Evolutionary conservation across 2,113 vertebrate genomes (phyloP).

Genomic region (Albula goreensis): DNA sequence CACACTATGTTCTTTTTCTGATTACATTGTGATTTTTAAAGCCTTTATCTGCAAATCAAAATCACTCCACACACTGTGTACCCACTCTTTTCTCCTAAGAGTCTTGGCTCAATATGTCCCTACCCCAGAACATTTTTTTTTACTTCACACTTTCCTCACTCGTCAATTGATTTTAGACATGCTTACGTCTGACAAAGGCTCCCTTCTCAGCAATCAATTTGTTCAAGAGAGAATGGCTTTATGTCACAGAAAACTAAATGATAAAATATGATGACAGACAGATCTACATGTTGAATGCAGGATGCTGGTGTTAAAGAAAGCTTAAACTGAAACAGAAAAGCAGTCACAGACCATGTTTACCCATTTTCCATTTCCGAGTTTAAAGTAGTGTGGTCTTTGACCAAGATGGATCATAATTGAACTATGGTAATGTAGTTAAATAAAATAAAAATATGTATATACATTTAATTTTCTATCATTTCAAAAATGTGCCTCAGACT

Average conservation of each 20-base stretch:
- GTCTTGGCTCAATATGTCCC: not conserved
- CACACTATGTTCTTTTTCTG: too few relatives aligned
- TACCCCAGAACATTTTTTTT: not conserved
- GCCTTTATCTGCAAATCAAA: not conserved
- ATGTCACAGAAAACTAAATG: slow-evolving; percentile 21
- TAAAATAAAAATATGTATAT: too few relatives aligned
- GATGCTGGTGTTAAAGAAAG: not conserved
- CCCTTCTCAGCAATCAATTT: slow-evolving; percentile 4
- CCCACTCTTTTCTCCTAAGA: not conserved
- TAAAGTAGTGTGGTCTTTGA: not conserved
- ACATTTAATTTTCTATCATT: too few relatives aligned
- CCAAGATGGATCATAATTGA: not conserved
- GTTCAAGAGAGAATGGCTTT: slow-evolving; percentile 13
- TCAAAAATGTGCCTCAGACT: too few relatives aligned
- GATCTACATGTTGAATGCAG: not conserved
- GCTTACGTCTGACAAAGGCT: not conserved
- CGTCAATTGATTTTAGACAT: not conserved
- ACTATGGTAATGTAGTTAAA: too few relatives aligned
- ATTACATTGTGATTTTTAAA: not conserved
- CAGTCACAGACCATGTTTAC: not conserved
- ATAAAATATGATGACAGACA: not conserved
- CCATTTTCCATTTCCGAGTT: not conserved
- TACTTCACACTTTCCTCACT: not conserved
- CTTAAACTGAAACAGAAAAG: not conserved
- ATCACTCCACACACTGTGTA: not conserved